A percentile compares a stretch with the other conserved stretches of the same genome.
Evolutionary conservation across 2,113 vertebrate species (phyloP).

Genomic region (Isurus oxyrinchus): DNA sequence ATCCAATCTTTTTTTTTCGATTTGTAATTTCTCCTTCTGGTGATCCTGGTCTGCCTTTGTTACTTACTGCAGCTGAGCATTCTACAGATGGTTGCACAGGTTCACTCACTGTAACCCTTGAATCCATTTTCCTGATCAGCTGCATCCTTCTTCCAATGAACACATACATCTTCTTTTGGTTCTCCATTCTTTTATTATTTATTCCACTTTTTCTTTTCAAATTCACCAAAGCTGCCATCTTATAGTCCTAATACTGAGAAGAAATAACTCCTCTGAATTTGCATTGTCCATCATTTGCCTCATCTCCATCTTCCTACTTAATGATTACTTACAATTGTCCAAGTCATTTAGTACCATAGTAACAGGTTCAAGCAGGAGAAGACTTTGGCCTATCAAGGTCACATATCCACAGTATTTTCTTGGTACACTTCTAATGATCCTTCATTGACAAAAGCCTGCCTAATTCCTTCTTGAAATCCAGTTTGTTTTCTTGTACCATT

Average conservation of each 20-base stretch:
- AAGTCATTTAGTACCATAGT: background rate
- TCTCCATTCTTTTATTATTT: background rate
- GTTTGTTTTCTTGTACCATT: background rate
- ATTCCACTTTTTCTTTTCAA: background rate
- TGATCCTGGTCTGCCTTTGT: background rate
- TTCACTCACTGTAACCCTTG: background rate
- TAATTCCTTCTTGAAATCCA: background rate
- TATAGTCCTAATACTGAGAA: background rate
- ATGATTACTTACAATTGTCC: background rate
- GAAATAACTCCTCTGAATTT: background rate
- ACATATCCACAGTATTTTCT: background rate
- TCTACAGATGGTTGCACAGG: background rate
- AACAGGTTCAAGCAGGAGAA: background rate
- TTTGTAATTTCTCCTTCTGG: background rate
- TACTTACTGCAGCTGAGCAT: background rate
- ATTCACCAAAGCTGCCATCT: background rate
- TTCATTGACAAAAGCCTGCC: background rate
- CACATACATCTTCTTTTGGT: background rate
- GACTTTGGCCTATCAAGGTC: background rate
- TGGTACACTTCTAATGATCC: background rate
- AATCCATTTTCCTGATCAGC: background rate
- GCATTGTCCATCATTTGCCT: background rate
- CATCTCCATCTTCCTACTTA: background rate
- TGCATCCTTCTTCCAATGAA: background rate
- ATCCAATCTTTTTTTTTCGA: background rate